Evolutionary conservation across 1,140 invertebrate genomes (phyloP), one percentile per base, ranked within the genome.

Genomic region (Pachyrhynchus sulphureomaculatus): DNA sequence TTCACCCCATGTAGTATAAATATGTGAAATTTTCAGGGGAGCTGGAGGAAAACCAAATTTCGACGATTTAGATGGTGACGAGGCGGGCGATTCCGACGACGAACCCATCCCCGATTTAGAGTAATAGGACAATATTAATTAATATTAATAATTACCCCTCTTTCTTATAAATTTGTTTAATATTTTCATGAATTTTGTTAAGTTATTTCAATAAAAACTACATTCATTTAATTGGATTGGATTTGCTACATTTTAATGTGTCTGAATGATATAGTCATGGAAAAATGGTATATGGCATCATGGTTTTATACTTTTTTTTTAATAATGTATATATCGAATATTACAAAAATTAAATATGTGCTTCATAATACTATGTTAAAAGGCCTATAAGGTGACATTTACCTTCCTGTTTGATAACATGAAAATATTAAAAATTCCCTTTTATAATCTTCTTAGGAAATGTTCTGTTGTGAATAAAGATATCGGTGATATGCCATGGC

Each of bases 91-190:
- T 64, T 76, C 75, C n/a, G 75, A 76, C 42, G 75, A 76, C 62
- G 75, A 76, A 64, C 70, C 72, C 20, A 67, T 76, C 53, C 75
- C 75, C 13, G 71, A 74, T 36, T 67, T 76, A 42, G 74, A 76
- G 55, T 76, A 75, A 64, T 59, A 45, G 49, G 13, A n/a, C 4
- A 32, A 29, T 48, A 37, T 49, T n/a, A 39, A n/a, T n/a, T 39
- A n/a, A 15, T n/a, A 33, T 8, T 33, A 17, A 33, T 24, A 37
- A 39, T 53, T 53, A 24, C 13, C 36, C 44, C 20, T 20, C 52
- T 52, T 45, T 60, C 36, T 53, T 45, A 48, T 44, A 15, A 34
- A 4, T 29, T 54, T 54, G 47, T 58, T 13, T 58, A 45, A 37
- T 15, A 36, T 58, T 56, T 47, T 34, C 8, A 32, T 49, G 26